Evolutionary conservation across 2,797 vertebrate genomes (phyloP).

Genomic region (Manis pentadactyla): DNA sequence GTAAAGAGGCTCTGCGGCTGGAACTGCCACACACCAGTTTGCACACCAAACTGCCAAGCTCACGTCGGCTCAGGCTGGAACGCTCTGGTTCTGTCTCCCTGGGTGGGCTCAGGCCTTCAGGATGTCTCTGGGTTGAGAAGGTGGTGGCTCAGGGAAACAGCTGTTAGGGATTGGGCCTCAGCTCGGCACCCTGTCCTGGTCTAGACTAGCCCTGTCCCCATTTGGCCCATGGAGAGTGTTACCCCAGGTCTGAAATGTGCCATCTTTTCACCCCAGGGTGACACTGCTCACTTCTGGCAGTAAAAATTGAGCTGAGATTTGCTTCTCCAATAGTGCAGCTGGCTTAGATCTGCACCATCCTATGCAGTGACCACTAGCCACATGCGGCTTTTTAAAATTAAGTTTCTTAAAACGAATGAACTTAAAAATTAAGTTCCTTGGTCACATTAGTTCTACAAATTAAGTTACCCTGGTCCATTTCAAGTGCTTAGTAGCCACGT

Average conservation of each 20-base stretch:
- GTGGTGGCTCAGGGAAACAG: neutral
- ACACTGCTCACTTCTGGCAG: neutral
- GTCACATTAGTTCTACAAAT: neutral
- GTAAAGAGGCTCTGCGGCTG: neutral
- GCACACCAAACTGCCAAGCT: too few relatives aligned
- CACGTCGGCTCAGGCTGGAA: accelerated
- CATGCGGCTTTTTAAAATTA: neutral
- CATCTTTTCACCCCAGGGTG: neutral
- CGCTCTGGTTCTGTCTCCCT: accelerated
- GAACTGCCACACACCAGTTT: too few relatives aligned
- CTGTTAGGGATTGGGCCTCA: neutral
- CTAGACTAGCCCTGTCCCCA: neutral
- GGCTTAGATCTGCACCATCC: accelerated
- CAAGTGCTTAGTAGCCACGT: accelerated
- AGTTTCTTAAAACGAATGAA: too few relatives aligned
- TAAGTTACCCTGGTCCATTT: neutral
- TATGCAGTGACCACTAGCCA: neutral
- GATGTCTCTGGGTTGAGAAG: neutral
- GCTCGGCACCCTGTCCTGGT: neutral
- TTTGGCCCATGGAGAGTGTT: neutral
- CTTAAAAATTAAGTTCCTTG: neutral
- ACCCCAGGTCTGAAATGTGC: neutral
- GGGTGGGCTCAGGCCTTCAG: neutral
- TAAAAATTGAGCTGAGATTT: neutral
- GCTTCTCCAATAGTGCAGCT: neutral